Evolutionary conservation across 1,140 invertebrate genomes (phyloP), one percentile per base, ranked within the genome.

Genomic region (Watersipora subatra): DNA sequence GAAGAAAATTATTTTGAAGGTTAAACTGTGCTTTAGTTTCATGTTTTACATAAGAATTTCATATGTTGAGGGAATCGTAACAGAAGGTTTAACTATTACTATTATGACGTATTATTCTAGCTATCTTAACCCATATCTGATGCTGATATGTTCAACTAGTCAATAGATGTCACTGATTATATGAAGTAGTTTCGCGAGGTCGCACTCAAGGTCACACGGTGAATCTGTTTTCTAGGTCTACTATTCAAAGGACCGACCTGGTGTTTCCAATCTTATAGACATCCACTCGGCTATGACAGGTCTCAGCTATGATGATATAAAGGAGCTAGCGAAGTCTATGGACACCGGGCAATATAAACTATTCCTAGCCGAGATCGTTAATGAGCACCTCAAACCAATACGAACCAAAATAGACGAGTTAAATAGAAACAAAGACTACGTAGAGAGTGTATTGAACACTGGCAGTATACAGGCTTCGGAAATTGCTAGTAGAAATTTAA

Each of bases 251-350:
- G 80, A 75, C 1, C 83, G 94, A 66, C 90, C 91, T 0, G 93
- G 91, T 19, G 87, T 97, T 22, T 84, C 91, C 19, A 97, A 96
- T 83, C 81, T 98, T 7, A 84, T 98, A 67, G 81, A 82, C 59
- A 89, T 98, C 66, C 90, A 96, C 81, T 57, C 71, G 20, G 73
- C 74, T 3, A 80, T 90, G 1, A 87, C 85, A 26, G 87, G 86
- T 25, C 82, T 86, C 76, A 77, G 83, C n/a, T 80, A 85, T 0
- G 84, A 89, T 67, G 83, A 88, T 66, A 88, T 93, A 68, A 87
- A 87, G 73, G 77, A 84, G 64, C 78, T 80, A 17, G 62, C 69
- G 61, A 29, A n/a, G 20, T 64, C 63, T 15, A 69, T 92, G 19
- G 86, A 89, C 73, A 96, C 92, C 56, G 89, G 84, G 70, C 79